A percentile compares a stretch with the other conserved stretches of the same genome.
These are phyloP conservation scores for Sphaerodactylus townsendi DNA, from an alignment of 2,113 vertebrate genomes.

Conservation along the genomic window DNA sequence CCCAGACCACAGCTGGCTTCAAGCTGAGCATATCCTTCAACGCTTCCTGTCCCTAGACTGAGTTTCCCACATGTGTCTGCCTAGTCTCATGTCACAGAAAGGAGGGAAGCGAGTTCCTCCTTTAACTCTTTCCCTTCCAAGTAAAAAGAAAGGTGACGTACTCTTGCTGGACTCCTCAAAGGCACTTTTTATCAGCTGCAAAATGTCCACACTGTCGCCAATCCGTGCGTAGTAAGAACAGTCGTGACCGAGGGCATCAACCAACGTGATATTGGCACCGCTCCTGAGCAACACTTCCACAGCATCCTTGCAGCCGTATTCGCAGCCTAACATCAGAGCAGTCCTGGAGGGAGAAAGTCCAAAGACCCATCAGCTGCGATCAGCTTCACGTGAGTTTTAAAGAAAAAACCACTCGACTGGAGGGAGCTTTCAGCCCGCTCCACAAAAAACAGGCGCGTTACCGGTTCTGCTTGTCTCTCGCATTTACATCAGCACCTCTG, in stretches of 20 bases:
- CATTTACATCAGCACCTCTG: conserved; percentile 85
- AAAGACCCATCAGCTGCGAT: accelerated
- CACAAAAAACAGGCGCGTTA: conserved; percentile 55
- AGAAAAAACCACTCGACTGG: neutral
- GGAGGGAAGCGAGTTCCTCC: neutral
- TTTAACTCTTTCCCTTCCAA: no score
- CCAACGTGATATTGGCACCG: conserved; percentile 80
- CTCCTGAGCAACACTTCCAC: conserved; percentile 90
- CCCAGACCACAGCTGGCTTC: neutral
- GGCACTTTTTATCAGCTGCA: conserved; percentile 81
- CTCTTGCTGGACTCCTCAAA: conserved; percentile 86
- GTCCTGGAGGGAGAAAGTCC: conserved; percentile 77
- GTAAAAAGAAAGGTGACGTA: conserved; percentile 24
- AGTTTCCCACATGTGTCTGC: no score
- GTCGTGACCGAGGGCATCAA: conserved; percentile 87
- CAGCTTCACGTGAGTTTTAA: neutral
- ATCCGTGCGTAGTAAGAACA: conserved; percentile 89
- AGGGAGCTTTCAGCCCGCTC: neutral
- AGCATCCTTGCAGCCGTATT: conserved; percentile 89
- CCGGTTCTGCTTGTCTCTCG: conserved; percentile 94
- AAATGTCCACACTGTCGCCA: conserved; percentile 88
- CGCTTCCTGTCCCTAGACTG: no score
- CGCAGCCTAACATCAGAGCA: conserved; percentile 91
- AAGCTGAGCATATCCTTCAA: neutral
- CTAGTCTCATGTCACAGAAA: neutral